Conservation (phyloP, 1,140 invertebrate species). For the Spodoptera frugiperda region DNA sequence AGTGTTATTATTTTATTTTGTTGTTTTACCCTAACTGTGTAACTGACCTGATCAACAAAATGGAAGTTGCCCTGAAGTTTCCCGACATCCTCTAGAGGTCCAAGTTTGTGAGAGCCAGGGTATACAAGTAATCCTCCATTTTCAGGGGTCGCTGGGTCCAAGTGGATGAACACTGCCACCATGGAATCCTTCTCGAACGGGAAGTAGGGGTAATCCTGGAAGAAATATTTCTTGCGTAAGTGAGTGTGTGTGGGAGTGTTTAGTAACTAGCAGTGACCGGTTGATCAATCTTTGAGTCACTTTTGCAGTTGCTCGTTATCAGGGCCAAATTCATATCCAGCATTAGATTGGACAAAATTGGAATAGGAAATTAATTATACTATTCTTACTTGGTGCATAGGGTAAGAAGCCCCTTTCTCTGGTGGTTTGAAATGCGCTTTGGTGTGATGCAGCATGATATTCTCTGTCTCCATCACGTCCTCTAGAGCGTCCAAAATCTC, state of each 20-base stretch:
- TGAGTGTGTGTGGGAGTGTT: too few relatives aligned
- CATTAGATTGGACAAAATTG: too few relatives aligned
- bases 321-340: too few relatives aligned
- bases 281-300: too few relatives aligned
- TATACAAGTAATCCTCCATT: conserved; percentile 87
- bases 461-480: conserved; percentile 84
- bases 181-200: conserved; percentile 87
- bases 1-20: too few relatives aligned
- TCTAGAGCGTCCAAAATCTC: conserved; percentile 85
- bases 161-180: conserved; percentile 87
- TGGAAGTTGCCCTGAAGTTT: conserved; percentile 73
- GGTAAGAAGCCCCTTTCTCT: conserved; percentile 86
- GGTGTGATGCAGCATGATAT: conserved; percentile 87
- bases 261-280: too few relatives aligned
- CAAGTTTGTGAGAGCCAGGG: conserved; percentile 87
- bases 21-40: too few relatives aligned
- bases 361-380: too few relatives aligned
- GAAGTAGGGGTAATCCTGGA: conserved; percentile 87
- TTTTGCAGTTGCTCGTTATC: too few relatives aligned
- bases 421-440: conserved; percentile 87
- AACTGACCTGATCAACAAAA: conserved; percentile 77
- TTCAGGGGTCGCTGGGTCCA: conserved; percentile 85
- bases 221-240: too few relatives aligned
- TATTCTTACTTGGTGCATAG: conserved; percentile 80
- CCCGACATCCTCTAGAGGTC: conserved; percentile 83